Evolutionary conservation across 1,140 invertebrate genomes (phyloP).

Genomic region (Ceratina calcarata): DNA sequence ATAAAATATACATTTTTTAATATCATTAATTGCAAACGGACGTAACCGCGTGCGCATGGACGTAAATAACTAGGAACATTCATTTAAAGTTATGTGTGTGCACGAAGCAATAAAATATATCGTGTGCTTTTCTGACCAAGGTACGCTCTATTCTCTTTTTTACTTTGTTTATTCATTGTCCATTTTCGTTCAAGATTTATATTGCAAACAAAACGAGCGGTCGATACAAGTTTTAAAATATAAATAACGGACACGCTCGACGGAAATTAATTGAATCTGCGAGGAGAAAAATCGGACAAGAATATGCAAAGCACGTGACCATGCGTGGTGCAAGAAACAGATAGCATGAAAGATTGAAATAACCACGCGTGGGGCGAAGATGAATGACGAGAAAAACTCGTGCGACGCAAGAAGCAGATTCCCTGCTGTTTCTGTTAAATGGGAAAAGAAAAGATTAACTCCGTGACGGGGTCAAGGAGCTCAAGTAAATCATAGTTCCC

Average conservation of each 20-base stretch:
- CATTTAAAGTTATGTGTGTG: slow-evolving; percentile 4
- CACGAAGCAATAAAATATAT: slow-evolving; percentile 8
- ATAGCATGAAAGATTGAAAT: background rate
- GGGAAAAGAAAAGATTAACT: background rate
- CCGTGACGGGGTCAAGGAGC: too few species aligned
- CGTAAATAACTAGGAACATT: slow-evolving; percentile 1
- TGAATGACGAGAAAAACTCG: background rate
- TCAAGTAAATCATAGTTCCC: too few species aligned
- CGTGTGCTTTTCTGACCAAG: background rate
- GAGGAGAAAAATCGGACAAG: background rate
- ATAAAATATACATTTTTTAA: too few species aligned
- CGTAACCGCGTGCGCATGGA: background rate
- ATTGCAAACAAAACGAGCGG: background rate
- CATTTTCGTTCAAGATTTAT: slow-evolving; percentile 6
- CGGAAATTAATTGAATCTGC: background rate
- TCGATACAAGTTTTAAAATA: background rate
- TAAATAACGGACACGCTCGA: background rate
- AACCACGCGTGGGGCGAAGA: background rate
- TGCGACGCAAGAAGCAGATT: background rate
- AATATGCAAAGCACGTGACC: background rate
- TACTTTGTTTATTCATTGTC: background rate
- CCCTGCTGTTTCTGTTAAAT: background rate
- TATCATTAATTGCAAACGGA: background rate
- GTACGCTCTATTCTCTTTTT: background rate
- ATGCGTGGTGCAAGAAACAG: background rate